Percentiles rank a stretch among this genome's conserved stretches.
These are phyloP conservation scores for Oryzaephilus surinamensis DNA, from an alignment of 1,140 invertebrate species.

Conservation along the genomic window DNA sequence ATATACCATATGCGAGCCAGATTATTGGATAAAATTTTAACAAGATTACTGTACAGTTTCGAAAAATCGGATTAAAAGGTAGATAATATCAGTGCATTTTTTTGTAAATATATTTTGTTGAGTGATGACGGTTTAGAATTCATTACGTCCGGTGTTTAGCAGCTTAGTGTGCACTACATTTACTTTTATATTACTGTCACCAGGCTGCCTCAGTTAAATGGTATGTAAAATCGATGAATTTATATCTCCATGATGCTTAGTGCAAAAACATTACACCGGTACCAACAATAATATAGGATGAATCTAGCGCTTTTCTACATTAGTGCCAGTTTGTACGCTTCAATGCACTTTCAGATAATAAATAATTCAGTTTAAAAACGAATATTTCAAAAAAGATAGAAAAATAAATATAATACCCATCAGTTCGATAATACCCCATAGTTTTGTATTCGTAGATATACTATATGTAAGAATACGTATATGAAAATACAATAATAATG, in stretches of 20 bases:
- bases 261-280: constrained; percentile 13
- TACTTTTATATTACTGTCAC: constrained; percentile 26
- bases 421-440: too few species aligned
- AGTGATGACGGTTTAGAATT: too few species aligned
- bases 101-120: too few species aligned
- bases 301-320: constrained; percentile 17
- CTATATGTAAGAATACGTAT: too few species aligned
- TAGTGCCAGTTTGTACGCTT: constrained; percentile 13
- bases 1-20: neutral
- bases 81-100: neutral
- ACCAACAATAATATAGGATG: constrained; percentile 10
- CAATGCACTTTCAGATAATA: neutral
- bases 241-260: constrained; percentile 13
- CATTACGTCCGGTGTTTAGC: constrained; percentile 15
- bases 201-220: constrained; percentile 19
- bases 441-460: too few species aligned
- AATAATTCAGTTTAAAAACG: neutral
- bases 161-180: constrained; percentile 21
- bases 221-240: constrained; percentile 20
- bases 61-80: neutral
- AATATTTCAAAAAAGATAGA: neutral
- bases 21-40: neutral
- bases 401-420: too few species aligned
- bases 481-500: constrained; percentile 1
- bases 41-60: neutral